Evolutionary conservation across 2,888 invertebrate genomes (phyloP).

Genomic region (Panzeria rudis): DNA sequence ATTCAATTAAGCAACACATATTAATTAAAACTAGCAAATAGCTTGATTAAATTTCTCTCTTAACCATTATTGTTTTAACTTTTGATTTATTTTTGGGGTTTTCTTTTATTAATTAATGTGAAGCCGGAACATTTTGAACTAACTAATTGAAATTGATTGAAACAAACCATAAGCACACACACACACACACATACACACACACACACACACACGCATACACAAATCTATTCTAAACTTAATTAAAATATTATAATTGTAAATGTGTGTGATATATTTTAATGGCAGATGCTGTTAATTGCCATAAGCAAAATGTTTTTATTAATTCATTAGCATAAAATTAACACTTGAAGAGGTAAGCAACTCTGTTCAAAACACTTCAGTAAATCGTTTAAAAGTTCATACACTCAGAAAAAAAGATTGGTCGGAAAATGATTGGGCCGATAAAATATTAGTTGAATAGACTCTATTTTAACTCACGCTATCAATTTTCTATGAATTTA

Average conservation of each 20-base stretch:
- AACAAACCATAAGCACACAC: neutral
- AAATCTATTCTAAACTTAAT: conserved; percentile 2
- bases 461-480: too few relatives aligned
- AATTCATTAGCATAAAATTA: neutral
- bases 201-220: too few relatives aligned
- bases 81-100: neutral
- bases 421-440: too few relatives aligned
- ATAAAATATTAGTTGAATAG: too few relatives aligned
- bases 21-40: neutral
- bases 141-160: conserved; percentile 48
- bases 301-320: neutral
- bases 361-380: neutral
- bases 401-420: too few relatives aligned
- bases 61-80: neutral
- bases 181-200: neutral
- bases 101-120: conserved; percentile 11
- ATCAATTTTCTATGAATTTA: too few relatives aligned
- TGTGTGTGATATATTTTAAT: neutral
- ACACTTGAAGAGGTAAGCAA: neutral
- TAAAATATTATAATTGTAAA: conserved; percentile 1
- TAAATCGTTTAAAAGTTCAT: neutral
- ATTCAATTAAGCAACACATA: neutral
- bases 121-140: neutral
- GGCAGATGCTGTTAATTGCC: neutral
- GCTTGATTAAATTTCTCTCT: neutral